These are phyloP conservation scores for Mycteria americana DNA, from an alignment of 2,797 vertebrate genomes.

Conservation along the genomic window DNA sequence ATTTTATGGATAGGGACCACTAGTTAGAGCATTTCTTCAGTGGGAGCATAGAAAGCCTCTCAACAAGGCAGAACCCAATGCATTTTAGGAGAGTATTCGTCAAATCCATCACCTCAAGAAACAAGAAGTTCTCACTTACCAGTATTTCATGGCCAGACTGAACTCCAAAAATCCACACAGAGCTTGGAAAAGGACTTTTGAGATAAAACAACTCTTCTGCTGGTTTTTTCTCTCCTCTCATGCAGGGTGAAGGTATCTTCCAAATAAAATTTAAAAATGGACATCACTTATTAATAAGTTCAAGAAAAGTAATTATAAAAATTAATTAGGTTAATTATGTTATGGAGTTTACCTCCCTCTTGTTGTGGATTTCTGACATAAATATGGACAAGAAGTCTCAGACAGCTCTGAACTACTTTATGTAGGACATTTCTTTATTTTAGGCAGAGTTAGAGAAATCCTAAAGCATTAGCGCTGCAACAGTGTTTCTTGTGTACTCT, in stretches of 20 bases:
- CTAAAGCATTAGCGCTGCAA: background rate
- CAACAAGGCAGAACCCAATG: background rate
- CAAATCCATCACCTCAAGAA: background rate
- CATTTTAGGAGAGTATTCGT: background rate
- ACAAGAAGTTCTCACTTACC: background rate
- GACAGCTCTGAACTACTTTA: background rate
- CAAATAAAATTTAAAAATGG: background rate
- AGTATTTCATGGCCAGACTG: background rate
- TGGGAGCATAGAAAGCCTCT: background rate
- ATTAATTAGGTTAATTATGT: background rate
- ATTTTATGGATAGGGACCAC: background rate
- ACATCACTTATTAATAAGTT: background rate
- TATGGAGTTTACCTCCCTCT: background rate
- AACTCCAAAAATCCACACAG: background rate
- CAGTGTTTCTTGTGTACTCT: background rate
- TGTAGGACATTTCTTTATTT: background rate
- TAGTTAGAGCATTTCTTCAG: background rate
- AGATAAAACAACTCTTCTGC: background rate
- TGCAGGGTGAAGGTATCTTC: background rate
- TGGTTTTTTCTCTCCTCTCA: background rate
- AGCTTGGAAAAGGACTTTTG: background rate
- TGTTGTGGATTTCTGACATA: background rate
- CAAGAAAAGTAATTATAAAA: background rate
- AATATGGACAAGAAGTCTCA: background rate
- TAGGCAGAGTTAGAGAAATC: background rate